These are phyloP conservation scores for Epinephelus cyanopodus DNA, from an alignment of 2,113 vertebrate genomes.

Conservation along the genomic window DNA sequence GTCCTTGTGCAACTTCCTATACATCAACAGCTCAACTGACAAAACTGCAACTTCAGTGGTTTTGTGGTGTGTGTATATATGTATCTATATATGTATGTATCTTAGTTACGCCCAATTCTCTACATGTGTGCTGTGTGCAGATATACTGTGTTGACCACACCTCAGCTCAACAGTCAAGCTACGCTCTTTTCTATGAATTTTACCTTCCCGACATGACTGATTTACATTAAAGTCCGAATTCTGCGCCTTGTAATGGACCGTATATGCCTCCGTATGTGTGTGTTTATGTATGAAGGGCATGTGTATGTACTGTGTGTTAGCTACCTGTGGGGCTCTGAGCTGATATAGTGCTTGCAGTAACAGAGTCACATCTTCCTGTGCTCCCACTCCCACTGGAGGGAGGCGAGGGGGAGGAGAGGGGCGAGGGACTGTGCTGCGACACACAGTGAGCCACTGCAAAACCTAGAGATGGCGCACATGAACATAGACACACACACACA, in stretches of 20 bases:
- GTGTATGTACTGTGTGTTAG: not conserved
- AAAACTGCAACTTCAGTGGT: not conserved
- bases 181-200: not conserved
- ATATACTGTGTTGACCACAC: slow-evolving; percentile 9
- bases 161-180: not conserved
- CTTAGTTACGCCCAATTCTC: not conserved
- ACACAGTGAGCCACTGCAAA: slow-evolving; percentile 96
- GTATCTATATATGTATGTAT: not conserved
- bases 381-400: slow-evolving; percentile 90
- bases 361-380: slow-evolving; percentile 89
- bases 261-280: not conserved
- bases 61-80: slow-evolving; percentile 18
- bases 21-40: not conserved
- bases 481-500: slow-evolving; percentile 39
- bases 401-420: slow-evolving; percentile 89
- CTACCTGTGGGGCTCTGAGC: slow-evolving; percentile 93
- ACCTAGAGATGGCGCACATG: slow-evolving; percentile 80
- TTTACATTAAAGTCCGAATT: not conserved
- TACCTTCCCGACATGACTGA: not conserved
- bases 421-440: slow-evolving; percentile 88
- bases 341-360: slow-evolving; percentile 86
- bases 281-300: not conserved
- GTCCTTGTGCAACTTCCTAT: not conserved
- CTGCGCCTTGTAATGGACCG: not conserved
- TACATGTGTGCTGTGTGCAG: not conserved